Percentiles rank a stretch among this genome's conserved stretches.
Evolutionary conservation across 1,140 invertebrate genomes (phyloP).

Genomic region (Adelges cooleyi): DNA sequence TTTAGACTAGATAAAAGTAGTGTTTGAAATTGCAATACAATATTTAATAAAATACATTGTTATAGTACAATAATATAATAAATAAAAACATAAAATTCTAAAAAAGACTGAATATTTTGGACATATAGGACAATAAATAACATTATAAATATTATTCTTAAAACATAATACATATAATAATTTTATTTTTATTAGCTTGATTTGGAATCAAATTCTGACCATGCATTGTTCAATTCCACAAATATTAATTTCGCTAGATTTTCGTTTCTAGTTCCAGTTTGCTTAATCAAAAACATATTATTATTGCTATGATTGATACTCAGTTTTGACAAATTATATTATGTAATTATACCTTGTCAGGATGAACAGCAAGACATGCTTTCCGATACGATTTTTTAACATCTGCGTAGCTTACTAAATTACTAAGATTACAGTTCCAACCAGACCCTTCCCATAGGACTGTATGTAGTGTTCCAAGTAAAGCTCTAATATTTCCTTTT

Average conservation of each 20-base stretch:
- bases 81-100: neutral
- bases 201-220: slow-evolving; percentile 93
- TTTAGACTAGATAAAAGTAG: slow-evolving; percentile 16
- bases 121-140: neutral
- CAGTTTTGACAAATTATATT: neutral
- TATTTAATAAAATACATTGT: neutral
- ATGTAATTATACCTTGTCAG: slow-evolving; percentile 75
- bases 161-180: slow-evolving; percentile 43
- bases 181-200: slow-evolving; percentile 59
- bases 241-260: slow-evolving; percentile 93
- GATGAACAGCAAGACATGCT: slow-evolving; percentile 93
- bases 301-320: neutral
- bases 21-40: neutral
- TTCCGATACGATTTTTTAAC: slow-evolving; percentile 94
- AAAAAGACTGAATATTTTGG: neutral
- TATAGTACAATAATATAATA: neutral
- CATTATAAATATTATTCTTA: slow-evolving; percentile 3
- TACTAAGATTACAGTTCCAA: slow-evolving; percentile 92
- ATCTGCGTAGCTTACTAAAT: slow-evolving; percentile 75
- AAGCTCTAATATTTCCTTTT: slow-evolving; percentile 86
- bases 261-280: slow-evolving; percentile 78
- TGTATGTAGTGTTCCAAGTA: slow-evolving; percentile 86
- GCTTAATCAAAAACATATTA: slow-evolving; percentile 42
- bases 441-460: slow-evolving; percentile 88
- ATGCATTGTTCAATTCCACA: slow-evolving; percentile 97